A percentile compares a stretch with the other conserved stretches of the same genome.
Evolutionary conservation across 2,888 invertebrate species (phyloP).

Genomic region (Euzetes globulus): DNA sequence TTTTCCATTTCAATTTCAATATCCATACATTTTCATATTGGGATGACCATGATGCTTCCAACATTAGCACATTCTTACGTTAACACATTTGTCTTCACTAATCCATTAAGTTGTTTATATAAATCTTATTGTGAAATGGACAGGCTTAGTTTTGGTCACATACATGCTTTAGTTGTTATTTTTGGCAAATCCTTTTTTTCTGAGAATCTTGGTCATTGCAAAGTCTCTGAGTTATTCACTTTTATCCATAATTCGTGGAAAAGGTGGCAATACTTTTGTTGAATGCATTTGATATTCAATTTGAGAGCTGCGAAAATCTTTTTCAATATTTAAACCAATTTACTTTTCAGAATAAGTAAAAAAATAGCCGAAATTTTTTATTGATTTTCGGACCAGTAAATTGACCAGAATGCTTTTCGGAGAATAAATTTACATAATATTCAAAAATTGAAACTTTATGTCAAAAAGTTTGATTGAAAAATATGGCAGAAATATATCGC

Average conservation of each 20-base stretch:
- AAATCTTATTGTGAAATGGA: no score
- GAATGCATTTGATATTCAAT: constrained; percentile 16
- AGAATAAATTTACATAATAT: constrained; percentile 11
- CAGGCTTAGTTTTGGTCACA: no score
- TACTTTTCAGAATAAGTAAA: background rate
- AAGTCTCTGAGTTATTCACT: background rate
- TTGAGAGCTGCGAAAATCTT: background rate
- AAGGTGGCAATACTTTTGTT: constrained; percentile 3
- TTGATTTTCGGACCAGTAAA: constrained; percentile 1
- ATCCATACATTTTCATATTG: background rate
- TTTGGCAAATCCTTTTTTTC: no score
- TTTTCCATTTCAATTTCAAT: background rate
- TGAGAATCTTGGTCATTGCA: no score
- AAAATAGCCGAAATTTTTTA: background rate
- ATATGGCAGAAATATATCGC: background rate
- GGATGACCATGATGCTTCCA: background rate
- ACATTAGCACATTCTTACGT: no score
- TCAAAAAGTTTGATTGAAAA: background rate
- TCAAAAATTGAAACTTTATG: background rate
- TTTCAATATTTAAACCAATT: constrained; percentile 17
- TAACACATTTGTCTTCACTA: no score
- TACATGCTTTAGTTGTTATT: no score
- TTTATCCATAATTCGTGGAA: background rate
- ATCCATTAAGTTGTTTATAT: no score
- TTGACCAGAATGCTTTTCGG: background rate